Conservation (phyloP, 2,888 invertebrate genomes). For the Calameuta idolon region DNA sequence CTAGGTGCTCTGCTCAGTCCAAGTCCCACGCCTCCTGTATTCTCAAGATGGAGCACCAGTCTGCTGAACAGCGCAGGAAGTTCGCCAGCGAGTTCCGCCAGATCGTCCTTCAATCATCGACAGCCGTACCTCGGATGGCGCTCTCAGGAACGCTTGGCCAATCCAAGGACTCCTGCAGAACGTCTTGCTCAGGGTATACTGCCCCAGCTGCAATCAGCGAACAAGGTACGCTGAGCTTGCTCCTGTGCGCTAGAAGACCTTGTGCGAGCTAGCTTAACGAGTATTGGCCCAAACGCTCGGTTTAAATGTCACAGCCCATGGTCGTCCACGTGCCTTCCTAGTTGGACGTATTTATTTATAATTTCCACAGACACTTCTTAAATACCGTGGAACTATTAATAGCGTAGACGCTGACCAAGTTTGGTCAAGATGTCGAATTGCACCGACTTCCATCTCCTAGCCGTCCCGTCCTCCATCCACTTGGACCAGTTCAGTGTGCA, state of each 20-base stretch:
- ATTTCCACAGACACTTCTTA: conserved; percentile 51
- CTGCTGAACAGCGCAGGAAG: conserved; percentile 70
- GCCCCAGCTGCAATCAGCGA: conserved; percentile 64
- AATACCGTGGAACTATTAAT: conserved; percentile 27
- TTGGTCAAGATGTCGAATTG: too few relatives aligned
- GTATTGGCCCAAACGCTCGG: background rate
- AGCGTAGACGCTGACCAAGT: too few relatives aligned
- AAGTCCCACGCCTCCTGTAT: conserved; percentile 67
- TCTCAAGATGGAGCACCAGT: conserved; percentile 70
- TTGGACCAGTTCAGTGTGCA: too few relatives aligned
- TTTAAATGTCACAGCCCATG: conserved; percentile 22
- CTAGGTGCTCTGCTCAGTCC: conserved; percentile 66
- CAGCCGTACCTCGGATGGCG: conserved; percentile 94
- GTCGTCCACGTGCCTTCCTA: conserved; percentile 29
- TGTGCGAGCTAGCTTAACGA: background rate
- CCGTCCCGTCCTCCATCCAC: too few relatives aligned
- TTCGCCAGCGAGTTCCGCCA: conserved; percentile 67
- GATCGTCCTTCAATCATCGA: conserved; percentile 84
- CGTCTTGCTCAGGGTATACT: conserved; percentile 71
- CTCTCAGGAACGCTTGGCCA: conserved; percentile 82
- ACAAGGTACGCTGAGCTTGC: conserved; percentile 48
- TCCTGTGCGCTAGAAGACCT: too few relatives aligned
- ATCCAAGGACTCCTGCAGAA: conserved; percentile 87
- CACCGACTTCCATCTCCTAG: too few relatives aligned
- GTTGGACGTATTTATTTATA: conserved; percentile 58